These are phyloP conservation scores for Subanguina moxae DNA, from an alignment of 1,140 invertebrate species.

Conservation along the genomic window DNA sequence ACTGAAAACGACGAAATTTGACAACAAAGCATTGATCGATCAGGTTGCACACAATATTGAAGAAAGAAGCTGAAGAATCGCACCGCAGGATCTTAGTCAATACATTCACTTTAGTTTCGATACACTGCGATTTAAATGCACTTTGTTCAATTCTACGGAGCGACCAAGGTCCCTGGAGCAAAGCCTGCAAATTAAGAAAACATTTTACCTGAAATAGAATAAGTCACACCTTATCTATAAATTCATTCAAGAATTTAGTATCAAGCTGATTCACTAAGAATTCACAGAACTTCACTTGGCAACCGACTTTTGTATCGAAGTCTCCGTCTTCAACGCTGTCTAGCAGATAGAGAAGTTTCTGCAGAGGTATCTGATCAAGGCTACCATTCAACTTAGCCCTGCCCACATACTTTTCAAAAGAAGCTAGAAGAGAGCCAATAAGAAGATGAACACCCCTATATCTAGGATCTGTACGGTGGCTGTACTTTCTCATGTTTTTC, in stretches of 20 bases:
- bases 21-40: slow-evolving; percentile 2
- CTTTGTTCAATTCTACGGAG: not conserved
- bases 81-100: not conserved
- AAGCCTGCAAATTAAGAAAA: not conserved
- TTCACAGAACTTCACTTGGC: not conserved
- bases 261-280: not conserved
- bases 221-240: slow-evolving; percentile 1
- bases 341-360: not conserved
- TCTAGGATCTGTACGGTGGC: not conserved
- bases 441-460: slow-evolving; percentile 1
- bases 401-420: not conserved
- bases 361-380: not conserved
- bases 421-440: not conserved
- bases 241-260: not conserved
- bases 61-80: not conserved
- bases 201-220: no score
- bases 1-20: slow-evolving; percentile 3
- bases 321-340: not conserved
- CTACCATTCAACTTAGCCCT: not conserved
- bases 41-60: slow-evolving; percentile 2
- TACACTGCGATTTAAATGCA: not conserved
- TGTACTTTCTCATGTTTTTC: slow-evolving; percentile 1
- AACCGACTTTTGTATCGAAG: slow-evolving; percentile 1
- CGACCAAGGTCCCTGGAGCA: not conserved
- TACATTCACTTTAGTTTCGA: not conserved